Evolutionary conservation across 2,113 vertebrate species (phyloP).

Genomic region (Marmota flaviventris): DNA sequence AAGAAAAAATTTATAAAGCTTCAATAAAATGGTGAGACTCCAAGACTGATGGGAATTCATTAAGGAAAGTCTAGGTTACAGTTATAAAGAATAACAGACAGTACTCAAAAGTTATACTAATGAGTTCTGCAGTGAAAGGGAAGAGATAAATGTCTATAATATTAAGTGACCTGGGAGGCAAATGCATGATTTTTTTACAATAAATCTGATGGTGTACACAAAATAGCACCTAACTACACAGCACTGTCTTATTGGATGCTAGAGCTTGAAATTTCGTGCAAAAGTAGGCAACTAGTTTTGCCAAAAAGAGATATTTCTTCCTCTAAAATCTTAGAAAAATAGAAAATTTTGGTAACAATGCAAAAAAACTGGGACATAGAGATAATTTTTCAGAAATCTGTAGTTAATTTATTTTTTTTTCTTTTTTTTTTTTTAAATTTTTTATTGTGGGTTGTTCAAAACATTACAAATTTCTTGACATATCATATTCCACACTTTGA

Average conservation of each 20-base stretch:
- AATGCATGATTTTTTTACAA: background rate
- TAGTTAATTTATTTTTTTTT: constrained; percentile 8
- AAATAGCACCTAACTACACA: background rate
- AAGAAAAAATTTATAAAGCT: background rate
- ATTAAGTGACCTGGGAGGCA: background rate
- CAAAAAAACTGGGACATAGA: background rate
- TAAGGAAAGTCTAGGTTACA: background rate
- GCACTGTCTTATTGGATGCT: background rate
- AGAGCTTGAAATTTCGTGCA: background rate
- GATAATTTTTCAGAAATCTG: background rate
- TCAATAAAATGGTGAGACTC: background rate
- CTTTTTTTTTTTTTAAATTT: too few relatives aligned
- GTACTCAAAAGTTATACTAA: background rate
- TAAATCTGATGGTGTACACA: background rate
- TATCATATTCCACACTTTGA: too few relatives aligned
- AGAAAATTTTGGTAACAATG: background rate
- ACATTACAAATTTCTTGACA: too few relatives aligned
- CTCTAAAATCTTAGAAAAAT: background rate
- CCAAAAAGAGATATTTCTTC: background rate
- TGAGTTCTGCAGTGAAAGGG: constrained; percentile 38
- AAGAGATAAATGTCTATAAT: background rate
- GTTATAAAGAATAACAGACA: background rate
- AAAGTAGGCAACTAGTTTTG: background rate
- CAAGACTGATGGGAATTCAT: background rate
- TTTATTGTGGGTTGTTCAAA: too few relatives aligned